A percentile compares a stretch with the other conserved stretches of the same genome.
phyloP scores from a whole-genome alignment of 2,888 invertebrate species.

The Dryocosmus kuriphilus region DNA sequence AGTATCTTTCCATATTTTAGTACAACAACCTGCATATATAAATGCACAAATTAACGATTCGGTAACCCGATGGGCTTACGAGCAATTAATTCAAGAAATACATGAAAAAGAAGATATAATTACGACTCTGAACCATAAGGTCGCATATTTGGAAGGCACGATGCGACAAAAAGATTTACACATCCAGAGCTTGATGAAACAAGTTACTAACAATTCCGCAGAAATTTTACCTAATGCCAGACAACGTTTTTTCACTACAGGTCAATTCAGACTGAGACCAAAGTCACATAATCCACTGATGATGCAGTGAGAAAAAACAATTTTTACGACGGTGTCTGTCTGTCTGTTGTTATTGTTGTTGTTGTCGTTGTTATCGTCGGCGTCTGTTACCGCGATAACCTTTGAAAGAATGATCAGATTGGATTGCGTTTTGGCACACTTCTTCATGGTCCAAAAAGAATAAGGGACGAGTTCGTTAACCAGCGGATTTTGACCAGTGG shows the following conservation, averaged over 20 bases:
- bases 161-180: slow-evolving; percentile 83
- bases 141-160: slow-evolving; percentile 81
- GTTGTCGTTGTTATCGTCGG: no score
- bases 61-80: slow-evolving; percentile 50
- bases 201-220: slow-evolving; percentile 20
- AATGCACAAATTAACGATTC: slow-evolving; percentile 11
- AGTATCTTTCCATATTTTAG: neutral
- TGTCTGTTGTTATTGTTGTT: no score
- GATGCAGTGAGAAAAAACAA: no score
- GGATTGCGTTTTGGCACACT: no score
- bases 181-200: slow-evolving; percentile 62
- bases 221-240: slow-evolving; percentile 1
- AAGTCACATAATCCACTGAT: slow-evolving; percentile 16
- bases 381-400: no score
- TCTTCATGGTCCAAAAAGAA: no score
- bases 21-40: neutral
- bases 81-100: slow-evolving; percentile 78
- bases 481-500: no score
- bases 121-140: slow-evolving; percentile 80
- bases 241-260: neutral
- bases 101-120: slow-evolving; percentile 80
- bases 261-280: neutral
- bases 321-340: no score
- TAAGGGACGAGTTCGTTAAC: no score
- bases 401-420: no score